These are phyloP conservation scores for Heliothis virescens DNA, from an alignment of 1,140 invertebrate species.

Conservation along the genomic window DNA sequence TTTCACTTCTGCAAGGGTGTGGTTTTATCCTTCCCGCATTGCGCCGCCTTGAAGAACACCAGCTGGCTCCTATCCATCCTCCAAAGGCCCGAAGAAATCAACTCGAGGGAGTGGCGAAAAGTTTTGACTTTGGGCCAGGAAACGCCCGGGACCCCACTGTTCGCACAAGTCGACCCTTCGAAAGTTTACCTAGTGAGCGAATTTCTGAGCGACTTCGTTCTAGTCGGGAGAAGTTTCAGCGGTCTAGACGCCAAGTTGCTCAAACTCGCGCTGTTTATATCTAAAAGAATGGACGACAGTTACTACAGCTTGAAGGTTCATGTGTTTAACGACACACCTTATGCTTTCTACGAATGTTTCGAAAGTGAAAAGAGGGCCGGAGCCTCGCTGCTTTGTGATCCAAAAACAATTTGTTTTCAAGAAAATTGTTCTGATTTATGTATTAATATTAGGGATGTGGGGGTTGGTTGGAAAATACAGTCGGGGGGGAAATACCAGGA, in stretches of 20 bases:
- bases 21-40: constrained; percentile 96
- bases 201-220: constrained; percentile 93
- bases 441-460: constrained; percentile 86
- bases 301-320: constrained; percentile 86
- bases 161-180: constrained; percentile 95
- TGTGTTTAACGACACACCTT: constrained; percentile 96
- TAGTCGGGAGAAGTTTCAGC: constrained; percentile 92
- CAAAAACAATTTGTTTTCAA: constrained; percentile 94
- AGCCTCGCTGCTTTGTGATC: constrained; percentile 94
- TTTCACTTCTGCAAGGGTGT: constrained; percentile 94
- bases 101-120: constrained; percentile 89
- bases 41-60: constrained; percentile 90
- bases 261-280: constrained; percentile 94
- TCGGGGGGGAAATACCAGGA: constrained; percentile 95
- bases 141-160: constrained; percentile 97
- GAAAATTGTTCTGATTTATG: constrained; percentile 95
- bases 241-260: constrained; percentile 90
- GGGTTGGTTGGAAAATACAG: constrained; percentile 93
- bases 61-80: constrained; percentile 94
- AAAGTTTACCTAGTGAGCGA: constrained; percentile 96
- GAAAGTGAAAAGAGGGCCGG: constrained; percentile 93
- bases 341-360: constrained; percentile 93
- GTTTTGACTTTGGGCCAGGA: constrained; percentile 96
- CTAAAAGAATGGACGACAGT: constrained; percentile 88
- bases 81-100: constrained; percentile 87